Conservation (phyloP, 2,797 vertebrate species). For the Mareca strepera region DNA sequence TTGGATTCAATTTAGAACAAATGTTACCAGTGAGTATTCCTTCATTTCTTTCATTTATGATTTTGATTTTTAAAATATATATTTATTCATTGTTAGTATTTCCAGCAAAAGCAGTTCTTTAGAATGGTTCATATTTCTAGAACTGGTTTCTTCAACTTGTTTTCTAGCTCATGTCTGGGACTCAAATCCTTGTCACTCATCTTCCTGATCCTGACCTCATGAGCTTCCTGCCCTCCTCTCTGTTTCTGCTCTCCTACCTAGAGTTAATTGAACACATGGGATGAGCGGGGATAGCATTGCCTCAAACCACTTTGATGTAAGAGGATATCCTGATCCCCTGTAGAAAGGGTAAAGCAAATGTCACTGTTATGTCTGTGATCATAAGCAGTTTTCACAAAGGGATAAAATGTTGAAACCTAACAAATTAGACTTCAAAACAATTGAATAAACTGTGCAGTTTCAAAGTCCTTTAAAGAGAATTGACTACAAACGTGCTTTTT, state of each 20-base stretch:
- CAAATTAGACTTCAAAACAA: not conserved
- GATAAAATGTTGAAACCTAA: not conserved
- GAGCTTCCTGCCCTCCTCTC: not conserved
- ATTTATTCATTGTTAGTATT: not conserved
- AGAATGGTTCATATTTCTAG: not conserved
- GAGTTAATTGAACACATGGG: not conserved
- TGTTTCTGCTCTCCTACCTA: not conserved
- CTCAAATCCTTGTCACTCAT: not conserved
- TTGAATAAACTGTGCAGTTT: not conserved
- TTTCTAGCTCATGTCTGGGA: not conserved
- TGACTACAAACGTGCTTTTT: not conserved
- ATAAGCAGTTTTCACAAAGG: not conserved
- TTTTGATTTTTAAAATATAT: not conserved
- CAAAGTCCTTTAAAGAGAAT: not conserved
- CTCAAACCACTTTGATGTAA: not conserved
- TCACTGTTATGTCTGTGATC: not conserved
- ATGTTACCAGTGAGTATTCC: not conserved
- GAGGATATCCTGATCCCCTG: not conserved
- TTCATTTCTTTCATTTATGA: not conserved
- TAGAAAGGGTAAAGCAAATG: not conserved
- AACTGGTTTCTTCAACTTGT: not conserved
- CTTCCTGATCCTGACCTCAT: not conserved
- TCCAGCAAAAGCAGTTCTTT: not conserved
- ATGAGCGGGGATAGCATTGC: not conserved
- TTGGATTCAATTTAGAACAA: not conserved